Conservation (phyloP, 2,888 invertebrate genomes). For the Pilophorus perplexus region DNA sequence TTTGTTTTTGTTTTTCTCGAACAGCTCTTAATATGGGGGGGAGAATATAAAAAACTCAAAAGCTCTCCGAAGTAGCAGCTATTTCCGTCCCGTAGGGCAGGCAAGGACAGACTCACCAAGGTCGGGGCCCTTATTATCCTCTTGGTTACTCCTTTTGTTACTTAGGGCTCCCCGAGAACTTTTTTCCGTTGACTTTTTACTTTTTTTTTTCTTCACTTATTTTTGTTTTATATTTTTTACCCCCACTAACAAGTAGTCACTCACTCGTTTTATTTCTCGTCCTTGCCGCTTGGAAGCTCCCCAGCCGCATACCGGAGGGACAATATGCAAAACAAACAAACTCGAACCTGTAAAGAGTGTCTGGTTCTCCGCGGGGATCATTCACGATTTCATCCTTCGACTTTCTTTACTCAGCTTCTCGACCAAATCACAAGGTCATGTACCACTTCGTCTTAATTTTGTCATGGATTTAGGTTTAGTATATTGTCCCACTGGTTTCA, state of each 20-base stretch:
- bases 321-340: slow-evolving; percentile 17
- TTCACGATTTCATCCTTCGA: too few relatives aligned
- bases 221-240: slow-evolving; percentile 10
- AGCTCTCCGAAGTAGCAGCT: slow-evolving; percentile 7
- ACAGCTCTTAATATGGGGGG: not conserved
- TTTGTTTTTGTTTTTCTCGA: too few relatives aligned
- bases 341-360: too few relatives aligned
- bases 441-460: too few relatives aligned
- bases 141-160: slow-evolving; percentile 11
- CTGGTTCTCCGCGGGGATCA: too few relatives aligned
- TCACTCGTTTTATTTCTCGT: slow-evolving; percentile 4
- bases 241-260: slow-evolving; percentile 2
- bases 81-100: slow-evolving; percentile 36
- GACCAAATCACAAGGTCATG: too few relatives aligned
- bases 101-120: slow-evolving; percentile 31
- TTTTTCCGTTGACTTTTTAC: not conserved
- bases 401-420: too few relatives aligned
- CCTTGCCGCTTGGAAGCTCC: not conserved
- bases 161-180: too few relatives aligned
- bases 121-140: slow-evolving; percentile 34
- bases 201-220: slow-evolving; percentile 7
- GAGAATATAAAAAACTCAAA: not conserved
- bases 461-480: too few relatives aligned
- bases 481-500: too few relatives aligned
- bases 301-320: slow-evolving; percentile 5